Evolutionary conservation across 2,797 vertebrate genomes (phyloP).

Genomic region (Tokudaia muenninki): DNA sequence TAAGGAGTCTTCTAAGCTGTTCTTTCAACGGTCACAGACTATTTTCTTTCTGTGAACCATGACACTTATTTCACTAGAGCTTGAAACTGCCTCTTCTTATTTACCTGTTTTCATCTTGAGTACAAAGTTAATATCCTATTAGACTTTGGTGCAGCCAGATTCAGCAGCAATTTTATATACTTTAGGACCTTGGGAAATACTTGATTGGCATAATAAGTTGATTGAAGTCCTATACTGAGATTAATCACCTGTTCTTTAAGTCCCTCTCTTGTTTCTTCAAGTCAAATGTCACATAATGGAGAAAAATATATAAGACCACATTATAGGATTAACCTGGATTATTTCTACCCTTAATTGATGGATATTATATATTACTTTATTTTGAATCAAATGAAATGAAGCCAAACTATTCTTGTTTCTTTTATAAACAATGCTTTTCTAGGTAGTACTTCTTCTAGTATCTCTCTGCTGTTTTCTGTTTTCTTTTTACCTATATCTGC

Average conservation of each 20-base stretch:
- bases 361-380: neutral
- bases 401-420: neutral
- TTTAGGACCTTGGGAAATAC: neutral
- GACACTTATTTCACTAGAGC: neutral
- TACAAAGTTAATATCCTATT: neutral
- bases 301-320: neutral
- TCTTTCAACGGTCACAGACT: neutral
- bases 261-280: neutral
- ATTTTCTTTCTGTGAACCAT: neutral
- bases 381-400: neutral
- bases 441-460: neutral
- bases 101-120: neutral
- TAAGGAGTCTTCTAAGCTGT: neutral
- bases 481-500: neutral
- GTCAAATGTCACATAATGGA: neutral
- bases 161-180: neutral
- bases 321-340: neutral
- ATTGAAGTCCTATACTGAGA: neutral
- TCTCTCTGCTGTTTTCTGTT: neutral
- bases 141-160: neutral
- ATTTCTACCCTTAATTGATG: neutral
- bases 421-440: neutral
- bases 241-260: neutral
- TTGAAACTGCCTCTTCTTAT: neutral
- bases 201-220: neutral